These are phyloP conservation scores for Eupeodes latifasciatus DNA, from an alignment of 2,888 invertebrate species.

Conservation along the genomic window DNA sequence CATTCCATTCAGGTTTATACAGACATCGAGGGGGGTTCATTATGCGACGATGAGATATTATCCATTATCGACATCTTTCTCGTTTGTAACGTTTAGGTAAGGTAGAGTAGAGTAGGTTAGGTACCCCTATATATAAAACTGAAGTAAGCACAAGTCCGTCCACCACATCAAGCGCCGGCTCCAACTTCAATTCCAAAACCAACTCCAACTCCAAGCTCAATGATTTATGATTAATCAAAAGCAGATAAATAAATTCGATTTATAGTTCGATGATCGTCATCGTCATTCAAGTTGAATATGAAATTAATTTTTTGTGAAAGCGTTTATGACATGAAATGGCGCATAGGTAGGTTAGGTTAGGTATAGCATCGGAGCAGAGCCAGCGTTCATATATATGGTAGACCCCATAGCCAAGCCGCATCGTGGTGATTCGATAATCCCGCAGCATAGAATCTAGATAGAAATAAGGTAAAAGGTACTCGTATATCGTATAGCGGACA, in stretches of 20 bases:
- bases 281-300: slow-evolving; percentile 66
- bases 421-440: slow-evolving; percentile 68
- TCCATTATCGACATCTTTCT: slow-evolving; percentile 64
- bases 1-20: slow-evolving; percentile 62
- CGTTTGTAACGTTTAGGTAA: slow-evolving; percentile 25
- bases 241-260: slow-evolving; percentile 71
- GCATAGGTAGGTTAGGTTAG: slow-evolving; percentile 19
- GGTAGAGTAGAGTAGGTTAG: not conserved
- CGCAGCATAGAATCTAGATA: slow-evolving; percentile 39
- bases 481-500: not conserved
- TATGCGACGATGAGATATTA: slow-evolving; percentile 76
- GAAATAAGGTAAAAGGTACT: not conserved
- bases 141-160: slow-evolving; percentile 40
- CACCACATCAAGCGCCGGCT: slow-evolving; percentile 40
- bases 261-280: slow-evolving; percentile 74
- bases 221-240: slow-evolving; percentile 75
- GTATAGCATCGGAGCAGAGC: not conserved
- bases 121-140: not conserved
- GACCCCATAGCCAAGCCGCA: too few relatives aligned
- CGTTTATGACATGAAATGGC: slow-evolving; percentile 74
- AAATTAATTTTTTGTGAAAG: slow-evolving; percentile 75
- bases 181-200: slow-evolving; percentile 43
- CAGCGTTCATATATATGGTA: not conserved
- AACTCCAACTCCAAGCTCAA: slow-evolving; percentile 28
- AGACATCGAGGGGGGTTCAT: slow-evolving; percentile 74